Conservation (phyloP, 2,888 invertebrate species). For the Pollenia griseotomentosa region DNA sequence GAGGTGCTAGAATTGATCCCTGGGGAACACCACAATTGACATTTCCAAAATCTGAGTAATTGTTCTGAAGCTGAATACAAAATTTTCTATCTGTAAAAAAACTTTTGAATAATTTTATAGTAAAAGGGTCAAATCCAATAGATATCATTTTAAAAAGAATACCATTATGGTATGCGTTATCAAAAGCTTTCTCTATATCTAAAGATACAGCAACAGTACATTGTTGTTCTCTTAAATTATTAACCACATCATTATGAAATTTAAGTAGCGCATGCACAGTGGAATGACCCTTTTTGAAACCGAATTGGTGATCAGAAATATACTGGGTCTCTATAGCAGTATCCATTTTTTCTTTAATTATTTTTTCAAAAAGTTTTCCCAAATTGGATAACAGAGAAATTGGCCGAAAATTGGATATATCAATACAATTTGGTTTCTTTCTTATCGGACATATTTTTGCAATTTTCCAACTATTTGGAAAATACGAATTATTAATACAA, state of each 20-base stretch:
- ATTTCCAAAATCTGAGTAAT: neutral
- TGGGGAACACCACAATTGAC: neutral
- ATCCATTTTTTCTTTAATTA: neutral
- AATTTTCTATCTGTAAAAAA: neutral
- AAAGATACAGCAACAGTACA: too few relatives aligned
- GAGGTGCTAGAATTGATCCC: neutral
- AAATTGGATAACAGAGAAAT: slow-evolving; percentile 5
- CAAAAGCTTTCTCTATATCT: neutral
- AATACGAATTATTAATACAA: neutral
- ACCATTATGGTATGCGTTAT: slow-evolving; percentile 3
- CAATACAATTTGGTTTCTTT: neutral
- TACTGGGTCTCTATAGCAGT: neutral
- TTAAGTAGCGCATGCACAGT: neutral
- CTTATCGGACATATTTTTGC: neutral
- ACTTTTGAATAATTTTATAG: neutral
- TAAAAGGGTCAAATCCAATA: neutral
- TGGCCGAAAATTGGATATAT: neutral
- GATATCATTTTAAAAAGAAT: slow-evolving; percentile 8
- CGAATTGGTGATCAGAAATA: neutral
- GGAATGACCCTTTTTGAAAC: neutral
- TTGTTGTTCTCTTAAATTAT: too few relatives aligned
- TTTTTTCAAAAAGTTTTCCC: slow-evolving; percentile 6
- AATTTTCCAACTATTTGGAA: neutral
- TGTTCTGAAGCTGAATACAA: neutral
- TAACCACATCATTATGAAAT: neutral